phyloP scores from a whole-genome alignment of 2,888 invertebrate genomes.

The Ormyrus labotus region DNA sequence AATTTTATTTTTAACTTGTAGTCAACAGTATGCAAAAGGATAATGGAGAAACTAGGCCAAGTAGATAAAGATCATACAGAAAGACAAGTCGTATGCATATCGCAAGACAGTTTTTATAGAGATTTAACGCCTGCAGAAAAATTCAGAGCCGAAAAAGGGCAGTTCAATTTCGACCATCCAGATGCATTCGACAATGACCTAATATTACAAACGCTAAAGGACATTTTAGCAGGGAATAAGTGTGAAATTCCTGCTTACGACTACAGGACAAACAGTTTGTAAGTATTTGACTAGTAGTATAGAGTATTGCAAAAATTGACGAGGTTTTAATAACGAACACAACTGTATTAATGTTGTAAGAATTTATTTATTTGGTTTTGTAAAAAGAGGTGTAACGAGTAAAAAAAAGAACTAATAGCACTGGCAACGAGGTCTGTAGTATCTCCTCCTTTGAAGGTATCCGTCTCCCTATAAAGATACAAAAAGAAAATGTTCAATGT shows the following conservation, averaged over 20 bases:
- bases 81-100: slow-evolving; percentile 94
- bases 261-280: slow-evolving; percentile 93
- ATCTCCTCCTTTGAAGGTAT: slow-evolving; percentile 3
- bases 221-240: slow-evolving; percentile 89
- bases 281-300: slow-evolving; percentile 68
- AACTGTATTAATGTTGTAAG: slow-evolving; percentile 18
- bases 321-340: neutral
- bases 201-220: slow-evolving; percentile 86
- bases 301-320: neutral
- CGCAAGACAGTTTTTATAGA: slow-evolving; percentile 98
- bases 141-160: slow-evolving; percentile 89
- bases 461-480: slow-evolving; percentile 16
- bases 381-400: slow-evolving; percentile 39
- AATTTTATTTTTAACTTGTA: slow-evolving; percentile 71
- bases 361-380: slow-evolving; percentile 43
- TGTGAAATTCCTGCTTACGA: slow-evolving; percentile 96
- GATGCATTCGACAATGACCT: slow-evolving; percentile 96
- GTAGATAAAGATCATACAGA: slow-evolving; percentile 92
- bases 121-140: slow-evolving; percentile 89
- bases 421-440: slow-evolving; percentile 24
- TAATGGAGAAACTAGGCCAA: slow-evolving; percentile 97
- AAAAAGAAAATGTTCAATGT: neutral
- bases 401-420: slow-evolving; percentile 38
- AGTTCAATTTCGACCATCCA: slow-evolving; percentile 99
- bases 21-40: slow-evolving; percentile 98